These are phyloP conservation scores for Drosophila neocordata DNA, from an alignment of 1,140 invertebrate species.

Conservation along the genomic window DNA sequence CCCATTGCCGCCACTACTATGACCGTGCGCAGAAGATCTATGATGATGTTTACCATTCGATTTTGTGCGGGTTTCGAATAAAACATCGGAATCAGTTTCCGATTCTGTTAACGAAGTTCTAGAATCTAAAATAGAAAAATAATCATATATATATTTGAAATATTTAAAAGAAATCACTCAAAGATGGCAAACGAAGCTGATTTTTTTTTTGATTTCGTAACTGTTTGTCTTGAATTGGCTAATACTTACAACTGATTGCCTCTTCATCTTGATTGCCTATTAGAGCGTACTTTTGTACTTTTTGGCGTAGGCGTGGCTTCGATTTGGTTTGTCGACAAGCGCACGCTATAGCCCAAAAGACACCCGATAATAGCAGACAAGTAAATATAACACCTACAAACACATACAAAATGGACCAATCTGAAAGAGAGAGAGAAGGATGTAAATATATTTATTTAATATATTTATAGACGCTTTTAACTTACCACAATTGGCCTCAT, in stretches of 20 bases:
- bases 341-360: slow-evolving; percentile 89
- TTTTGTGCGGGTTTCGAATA: slow-evolving; percentile 86
- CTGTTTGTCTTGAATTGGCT: no score
- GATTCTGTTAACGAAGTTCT: slow-evolving; percentile 88
- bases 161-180: not conserved
- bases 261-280: slow-evolving; percentile 86
- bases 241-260: slow-evolving; percentile 83
- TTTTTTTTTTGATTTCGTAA: no score
- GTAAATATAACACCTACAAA: slow-evolving; percentile 88
- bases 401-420: slow-evolving; percentile 95
- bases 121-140: slow-evolving; percentile 43
- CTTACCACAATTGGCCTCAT: slow-evolving; percentile 84
- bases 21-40: slow-evolving; percentile 41
- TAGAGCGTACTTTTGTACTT: slow-evolving; percentile 85
- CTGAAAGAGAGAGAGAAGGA: slow-evolving; percentile 82
- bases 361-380: slow-evolving; percentile 86
- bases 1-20: slow-evolving; percentile 53
- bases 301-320: slow-evolving; percentile 82
- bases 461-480: not conserved
- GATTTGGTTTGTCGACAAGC: slow-evolving; percentile 85
- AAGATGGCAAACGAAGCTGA: no score
- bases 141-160: not conserved
- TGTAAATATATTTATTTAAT: no score
- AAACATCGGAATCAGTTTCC: slow-evolving; percentile 89
- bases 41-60: slow-evolving; percentile 83